phyloP scores from a whole-genome alignment of 37 sponge, comb jelly and placozoan genomes.

The Oopsacas minuta region DNA sequence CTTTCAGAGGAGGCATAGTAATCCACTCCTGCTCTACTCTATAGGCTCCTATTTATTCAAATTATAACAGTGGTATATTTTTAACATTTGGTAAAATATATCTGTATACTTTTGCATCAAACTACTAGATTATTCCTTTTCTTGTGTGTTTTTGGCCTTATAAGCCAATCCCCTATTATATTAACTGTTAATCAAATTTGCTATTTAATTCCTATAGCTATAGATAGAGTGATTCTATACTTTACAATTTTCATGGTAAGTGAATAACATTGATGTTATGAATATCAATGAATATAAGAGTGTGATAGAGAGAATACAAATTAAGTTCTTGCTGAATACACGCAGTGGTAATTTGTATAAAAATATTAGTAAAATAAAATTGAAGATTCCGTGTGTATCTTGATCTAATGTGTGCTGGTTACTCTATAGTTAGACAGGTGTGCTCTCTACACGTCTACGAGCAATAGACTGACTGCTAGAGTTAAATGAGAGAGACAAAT shows the following conservation, averaged over 20 bases:
- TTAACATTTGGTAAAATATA: background rate
- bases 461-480: background rate
- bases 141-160: background rate
- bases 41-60: background rate
- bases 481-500: background rate
- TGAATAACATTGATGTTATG: background rate
- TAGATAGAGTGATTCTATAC: too few relatives aligned
- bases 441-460: background rate
- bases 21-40: background rate
- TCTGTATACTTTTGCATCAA: background rate
- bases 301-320: background rate
- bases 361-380: slow-evolving; percentile 13
- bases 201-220: background rate
- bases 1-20: background rate
- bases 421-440: background rate
- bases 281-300: background rate
- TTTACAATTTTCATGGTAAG: too few relatives aligned
- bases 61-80: background rate
- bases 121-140: background rate
- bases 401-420: background rate
- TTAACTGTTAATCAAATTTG: background rate
- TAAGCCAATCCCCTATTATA: background rate
- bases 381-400: background rate
- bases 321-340: slow-evolving; percentile 7
- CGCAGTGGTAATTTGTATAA: slow-evolving; percentile 14